Conservation (phyloP, 2,797 vertebrate species). For the Pseudochromis fuscus region DNA sequence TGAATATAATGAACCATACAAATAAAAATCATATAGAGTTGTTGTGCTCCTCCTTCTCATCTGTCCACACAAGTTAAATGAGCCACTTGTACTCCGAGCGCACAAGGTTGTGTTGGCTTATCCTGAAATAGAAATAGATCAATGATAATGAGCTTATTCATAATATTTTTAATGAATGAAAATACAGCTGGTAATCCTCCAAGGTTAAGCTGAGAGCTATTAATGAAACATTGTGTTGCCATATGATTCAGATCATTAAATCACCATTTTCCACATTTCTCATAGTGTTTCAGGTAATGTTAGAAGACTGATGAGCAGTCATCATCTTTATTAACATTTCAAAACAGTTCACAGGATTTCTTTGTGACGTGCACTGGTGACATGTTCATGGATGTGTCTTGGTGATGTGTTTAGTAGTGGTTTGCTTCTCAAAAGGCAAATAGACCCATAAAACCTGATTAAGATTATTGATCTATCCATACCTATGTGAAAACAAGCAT, state of each 20-base stretch:
- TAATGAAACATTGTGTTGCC: constrained; percentile 36
- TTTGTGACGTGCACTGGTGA: background rate
- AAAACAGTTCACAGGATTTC: background rate
- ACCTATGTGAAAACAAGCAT: background rate
- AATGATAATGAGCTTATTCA: constrained; percentile 79
- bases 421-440: constrained; percentile 7
- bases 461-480: constrained; percentile 23
- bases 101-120: constrained; percentile 77
- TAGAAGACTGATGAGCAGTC: background rate
- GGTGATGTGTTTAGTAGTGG: background rate
- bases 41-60: background rate
- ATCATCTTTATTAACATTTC: background rate
- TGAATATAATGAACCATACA: background rate
- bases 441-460: background rate
- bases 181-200: constrained; percentile 53
- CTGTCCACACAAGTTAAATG: constrained; percentile 8
- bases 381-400: background rate
- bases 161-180: constrained; percentile 74
- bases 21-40: background rate
- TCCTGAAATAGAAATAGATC: constrained; percentile 84
- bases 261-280: background rate
- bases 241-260: constrained; percentile 17
- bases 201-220: constrained; percentile 25
- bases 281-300: constrained; percentile 1
- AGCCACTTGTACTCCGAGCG: constrained; percentile 25